Base-by-base conservation (phyloP, 92 coral and sea anemone species). In the Scolanthus callimorphus region DNA sequence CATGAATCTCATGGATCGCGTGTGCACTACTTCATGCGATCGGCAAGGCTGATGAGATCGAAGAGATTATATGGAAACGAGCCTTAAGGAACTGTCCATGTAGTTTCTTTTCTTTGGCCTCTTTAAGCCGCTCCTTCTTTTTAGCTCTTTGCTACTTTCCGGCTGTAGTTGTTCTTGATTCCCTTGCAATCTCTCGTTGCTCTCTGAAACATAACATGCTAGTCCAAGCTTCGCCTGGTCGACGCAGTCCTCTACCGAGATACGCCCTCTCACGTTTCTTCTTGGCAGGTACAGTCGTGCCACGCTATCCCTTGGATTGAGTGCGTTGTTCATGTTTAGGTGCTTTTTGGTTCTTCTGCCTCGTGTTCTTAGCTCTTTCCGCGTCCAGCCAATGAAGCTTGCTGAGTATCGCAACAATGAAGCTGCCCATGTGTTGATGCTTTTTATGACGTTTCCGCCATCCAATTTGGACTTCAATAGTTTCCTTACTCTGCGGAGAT, bases 301-400 rank as follows among this genome's bases (percentile, higher is more conserved):
- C 51, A 43, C 53, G 31, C 49, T 63, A 41, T 63, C 70, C 51
- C 70, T 63, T 28, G 81, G 63, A 45, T 74, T 66, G 9, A 71
- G 31, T 1, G 49, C 62, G 38, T 27, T 27, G 26, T 71, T 24
- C 68, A 71, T 59, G 44, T 53, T 70, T 1, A 70, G 29, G 29
- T 45, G 29, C 60, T 59, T 70, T 31, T 68, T 70, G 47, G 67
- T 58, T 47, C 48, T 70, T 59, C 77, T 44, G 49, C 53, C 79
- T 51, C 61, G 45, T 52, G 17, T 62, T 28, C 49, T 6, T 45
- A 72, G 21, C 57, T 62, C 79, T 26, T 34, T 63, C 52, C 68
- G 51, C 41, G 70, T 72, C 41, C 79, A 72, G 38, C 62, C 31
- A 25, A 72, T 10, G 39, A 61, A 51, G 50, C 48, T 55, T 55